Percentiles rank a stretch among this genome's conserved stretches.
Evolutionary conservation across 2,113 vertebrate species (phyloP).

Genomic region (Macquaria australasica): DNA sequence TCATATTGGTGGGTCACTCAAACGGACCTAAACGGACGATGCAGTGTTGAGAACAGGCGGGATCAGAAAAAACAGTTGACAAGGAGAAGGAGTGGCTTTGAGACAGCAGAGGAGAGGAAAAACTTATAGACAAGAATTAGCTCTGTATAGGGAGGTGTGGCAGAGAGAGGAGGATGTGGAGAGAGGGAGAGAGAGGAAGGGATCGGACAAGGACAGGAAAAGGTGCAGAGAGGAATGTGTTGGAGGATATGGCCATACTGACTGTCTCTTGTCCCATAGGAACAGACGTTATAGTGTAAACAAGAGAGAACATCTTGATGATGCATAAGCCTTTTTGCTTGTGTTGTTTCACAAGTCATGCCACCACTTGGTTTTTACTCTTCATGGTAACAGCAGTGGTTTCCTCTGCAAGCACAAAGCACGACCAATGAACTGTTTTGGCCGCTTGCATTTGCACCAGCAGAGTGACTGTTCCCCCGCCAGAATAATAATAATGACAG

Average conservation of each 20-base stretch:
- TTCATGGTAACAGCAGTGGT: background rate
- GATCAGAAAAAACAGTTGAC: background rate
- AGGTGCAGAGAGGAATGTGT: conserved; percentile 62
- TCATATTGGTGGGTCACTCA: background rate
- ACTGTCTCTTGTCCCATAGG: conserved; percentile 4
- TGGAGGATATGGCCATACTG: conserved; percentile 25
- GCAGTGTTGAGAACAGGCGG: background rate
- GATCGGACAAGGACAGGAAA: conserved; percentile 55
- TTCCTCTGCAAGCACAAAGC: conserved; percentile 24
- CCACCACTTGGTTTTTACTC: background rate
- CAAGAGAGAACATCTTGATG: background rate
- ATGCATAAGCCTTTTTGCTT: background rate
- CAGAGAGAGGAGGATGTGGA: background rate
- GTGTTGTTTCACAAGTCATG: background rate
- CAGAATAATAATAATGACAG: background rate
- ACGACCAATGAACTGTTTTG: background rate
- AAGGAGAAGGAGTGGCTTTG: background rate
- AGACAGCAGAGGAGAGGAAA: background rate
- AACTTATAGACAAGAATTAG: background rate
- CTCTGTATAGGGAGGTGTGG: background rate
- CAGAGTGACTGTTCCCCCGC: background rate
- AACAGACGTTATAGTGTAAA: background rate
- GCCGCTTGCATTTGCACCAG: background rate
- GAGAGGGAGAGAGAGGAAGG: conserved; percentile 43
- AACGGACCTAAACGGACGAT: background rate